A percentile compares a stretch with the other conserved stretches of the same genome.
phyloP scores from a whole-genome alignment of 1,140 invertebrate species.

The Colletes gigas region DNA sequence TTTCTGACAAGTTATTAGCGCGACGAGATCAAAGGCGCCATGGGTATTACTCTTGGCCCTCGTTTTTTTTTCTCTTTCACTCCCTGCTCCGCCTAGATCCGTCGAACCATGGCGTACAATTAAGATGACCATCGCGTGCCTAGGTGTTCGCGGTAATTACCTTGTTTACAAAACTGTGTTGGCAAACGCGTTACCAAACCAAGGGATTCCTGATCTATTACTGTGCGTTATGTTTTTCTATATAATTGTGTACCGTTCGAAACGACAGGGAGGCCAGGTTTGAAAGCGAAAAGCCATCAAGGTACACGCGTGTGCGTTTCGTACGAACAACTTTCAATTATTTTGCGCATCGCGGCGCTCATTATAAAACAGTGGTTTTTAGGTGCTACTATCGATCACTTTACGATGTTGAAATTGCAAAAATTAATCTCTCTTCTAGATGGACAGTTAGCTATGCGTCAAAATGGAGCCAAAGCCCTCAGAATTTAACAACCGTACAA shows the following conservation, averaged over 20 bases:
- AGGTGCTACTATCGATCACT: no score
- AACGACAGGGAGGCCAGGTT: neutral
- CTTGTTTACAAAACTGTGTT: conserved; percentile 17
- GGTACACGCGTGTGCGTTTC: no score
- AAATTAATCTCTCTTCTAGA: no score
- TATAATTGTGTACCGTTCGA: neutral
- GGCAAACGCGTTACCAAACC: neutral
- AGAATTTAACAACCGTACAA: no score
- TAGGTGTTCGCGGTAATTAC: conserved; percentile 18
- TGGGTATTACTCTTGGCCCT: conserved; percentile 1
- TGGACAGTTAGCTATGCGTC: no score
- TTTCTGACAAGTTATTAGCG: conserved; percentile 44
- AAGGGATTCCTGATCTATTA: neutral
- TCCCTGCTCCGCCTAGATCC: neutral
- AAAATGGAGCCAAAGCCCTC: no score
- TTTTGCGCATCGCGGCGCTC: no score
- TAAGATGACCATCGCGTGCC: conserved; percentile 24
- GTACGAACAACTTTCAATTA: no score
- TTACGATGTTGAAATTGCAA: no score
- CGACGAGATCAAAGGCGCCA: conserved; percentile 40
- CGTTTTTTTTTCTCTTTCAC: neutral
- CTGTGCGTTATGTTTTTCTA: neutral
- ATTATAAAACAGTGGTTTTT: no score
- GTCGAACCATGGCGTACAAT: conserved; percentile 17
- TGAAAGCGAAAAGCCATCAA: no score